Evolutionary conservation across 2,888 invertebrate species (phyloP), one percentile per base, ranked within the genome.

Genomic region (Hemithea aestivaria): DNA sequence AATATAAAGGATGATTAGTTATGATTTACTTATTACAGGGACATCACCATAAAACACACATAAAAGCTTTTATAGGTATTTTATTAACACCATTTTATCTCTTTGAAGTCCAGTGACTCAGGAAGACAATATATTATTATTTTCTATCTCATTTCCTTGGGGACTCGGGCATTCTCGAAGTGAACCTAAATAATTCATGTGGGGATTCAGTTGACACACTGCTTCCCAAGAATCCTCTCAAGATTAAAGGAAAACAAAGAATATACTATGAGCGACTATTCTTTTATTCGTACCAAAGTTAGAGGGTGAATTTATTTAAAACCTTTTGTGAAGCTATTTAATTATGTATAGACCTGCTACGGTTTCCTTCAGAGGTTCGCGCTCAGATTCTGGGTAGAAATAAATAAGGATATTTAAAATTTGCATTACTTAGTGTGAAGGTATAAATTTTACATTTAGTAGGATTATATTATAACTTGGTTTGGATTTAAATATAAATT

Each of bases 101-200:
- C n/a, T n/a, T n/a, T n/a, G n/a, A n/a, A n/a, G n/a, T n/a, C n/a
- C n/a, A n/a, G n/a, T n/a, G n/a, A n/a, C n/a, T n/a, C n/a, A n/a
- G n/a, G n/a, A n/a, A n/a, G n/a, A n/a, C n/a, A n/a, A n/a, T n/a
- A 11, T 21, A 25, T 35, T 51, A 49, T 49, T 48, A 38, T 44
- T 40, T 41, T 40, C 40, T 32, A 55, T 52, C 56, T 60, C 53
- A 54, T 61, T 68, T 69, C 68, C 66, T 73, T 54, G 54, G 63
- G n/a, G n/a, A n/a, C n/a, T n/a, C n/a, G n/a, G 60, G 64, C 34
- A 60, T 64, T 62, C 62, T 59, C 56, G 45, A 46, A 54, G 56
- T 59, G 63, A n/a, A n/a, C n/a, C n/a, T 78, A 69, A 77, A 78
- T 80, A 73, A 79, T 80, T 77, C 70, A 80, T 73, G 65, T 60